phyloP scores from a whole-genome alignment of 2,888 invertebrate genomes.

The Exephanes ischioxanthus region DNA sequence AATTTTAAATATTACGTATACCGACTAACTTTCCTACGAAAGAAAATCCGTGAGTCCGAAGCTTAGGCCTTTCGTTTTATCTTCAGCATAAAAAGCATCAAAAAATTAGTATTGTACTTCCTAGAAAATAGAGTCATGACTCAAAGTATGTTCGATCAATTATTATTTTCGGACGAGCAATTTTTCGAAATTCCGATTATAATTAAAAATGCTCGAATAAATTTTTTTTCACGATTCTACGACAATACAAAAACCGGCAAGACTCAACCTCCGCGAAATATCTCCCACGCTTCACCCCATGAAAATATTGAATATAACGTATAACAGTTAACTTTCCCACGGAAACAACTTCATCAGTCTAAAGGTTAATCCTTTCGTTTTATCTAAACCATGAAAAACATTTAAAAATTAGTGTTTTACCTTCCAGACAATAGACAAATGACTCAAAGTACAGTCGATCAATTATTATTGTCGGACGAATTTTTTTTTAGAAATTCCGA shows the following conservation, averaged over 20 bases:
- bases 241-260: too few relatives aligned
- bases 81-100: neutral
- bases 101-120: neutral
- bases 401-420: too few relatives aligned
- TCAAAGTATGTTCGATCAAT: neutral
- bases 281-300: constrained; percentile 58
- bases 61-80: constrained; percentile 20
- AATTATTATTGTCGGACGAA: too few relatives aligned
- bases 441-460: too few relatives aligned
- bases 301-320: constrained; percentile 36
- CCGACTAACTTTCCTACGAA: constrained; percentile 36
- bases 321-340: constrained; percentile 39
- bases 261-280: constrained; percentile 29
- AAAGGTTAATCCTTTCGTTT: constrained; percentile 18
- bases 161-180: too few relatives aligned
- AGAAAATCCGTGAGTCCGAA: constrained; percentile 36
- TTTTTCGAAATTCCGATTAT: neutral
- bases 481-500: neutral
- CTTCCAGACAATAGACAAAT: too few relatives aligned
- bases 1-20: constrained; percentile 35
- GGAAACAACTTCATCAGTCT: constrained; percentile 35
- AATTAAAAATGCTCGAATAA: neutral
- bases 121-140: neutral
- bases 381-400: neutral
- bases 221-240: neutral